These are phyloP conservation scores for Drosophila funebris DNA, from an alignment of 1,140 invertebrate genomes.

Conservation along the genomic window DNA sequence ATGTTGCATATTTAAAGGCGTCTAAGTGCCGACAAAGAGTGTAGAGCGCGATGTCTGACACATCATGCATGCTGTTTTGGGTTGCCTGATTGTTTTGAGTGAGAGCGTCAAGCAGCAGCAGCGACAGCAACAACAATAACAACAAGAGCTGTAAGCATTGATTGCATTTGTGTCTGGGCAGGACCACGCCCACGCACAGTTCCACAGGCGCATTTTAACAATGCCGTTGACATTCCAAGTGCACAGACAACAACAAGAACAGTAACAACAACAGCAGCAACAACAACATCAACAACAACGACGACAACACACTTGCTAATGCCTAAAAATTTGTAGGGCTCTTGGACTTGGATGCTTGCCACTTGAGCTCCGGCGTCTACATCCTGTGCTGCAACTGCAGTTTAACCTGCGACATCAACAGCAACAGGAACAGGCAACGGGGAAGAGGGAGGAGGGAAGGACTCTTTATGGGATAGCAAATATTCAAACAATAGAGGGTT, in stretches of 20 bases:
- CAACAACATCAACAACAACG: background rate
- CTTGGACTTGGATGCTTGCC: slow-evolving; percentile 62
- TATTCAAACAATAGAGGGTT: slow-evolving; percentile 70
- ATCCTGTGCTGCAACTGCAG: slow-evolving; percentile 28
- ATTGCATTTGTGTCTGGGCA: slow-evolving; percentile 69
- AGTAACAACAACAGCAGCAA: background rate
- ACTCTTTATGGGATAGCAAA: slow-evolving; percentile 36
- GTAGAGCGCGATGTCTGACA: slow-evolving; percentile 48
- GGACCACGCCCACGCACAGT: slow-evolving; percentile 22
- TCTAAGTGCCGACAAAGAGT: slow-evolving; percentile 74
- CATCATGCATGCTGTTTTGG: slow-evolving; percentile 78
- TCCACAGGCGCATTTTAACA: slow-evolving; percentile 46
- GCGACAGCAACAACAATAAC: slow-evolving; percentile 6
- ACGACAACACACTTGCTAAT: slow-evolving; percentile 54
- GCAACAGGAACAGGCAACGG: background rate
- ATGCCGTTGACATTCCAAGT: slow-evolving; percentile 68
- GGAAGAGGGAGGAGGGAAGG: background rate
- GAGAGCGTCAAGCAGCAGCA: slow-evolving; percentile 35
- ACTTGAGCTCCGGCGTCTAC: slow-evolving; percentile 43
- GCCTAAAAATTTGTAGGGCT: slow-evolving; percentile 65
- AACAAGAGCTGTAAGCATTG: slow-evolving; percentile 55
- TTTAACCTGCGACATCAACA: background rate
- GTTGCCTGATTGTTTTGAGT: slow-evolving; percentile 71
- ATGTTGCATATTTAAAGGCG: slow-evolving; percentile 78
- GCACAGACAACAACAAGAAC: slow-evolving; percentile 18